These are phyloP conservation scores for Cotesia congregata DNA, from an alignment of 2,888 invertebrate genomes.

Conservation along the genomic window DNA sequence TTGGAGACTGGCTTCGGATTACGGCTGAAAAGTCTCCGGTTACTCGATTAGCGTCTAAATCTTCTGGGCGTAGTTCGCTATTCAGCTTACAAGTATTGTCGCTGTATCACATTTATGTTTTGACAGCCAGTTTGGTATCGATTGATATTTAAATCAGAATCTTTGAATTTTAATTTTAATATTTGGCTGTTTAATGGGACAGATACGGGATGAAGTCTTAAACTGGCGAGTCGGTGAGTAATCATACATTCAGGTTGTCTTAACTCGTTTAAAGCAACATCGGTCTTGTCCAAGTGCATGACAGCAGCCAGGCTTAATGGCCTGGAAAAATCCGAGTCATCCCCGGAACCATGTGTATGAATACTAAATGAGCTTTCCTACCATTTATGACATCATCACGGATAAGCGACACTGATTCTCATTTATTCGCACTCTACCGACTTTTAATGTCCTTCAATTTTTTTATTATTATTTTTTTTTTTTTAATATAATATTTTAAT, in stretches of 20 bases:
- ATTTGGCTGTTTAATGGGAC: not conserved
- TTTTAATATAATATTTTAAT: not conserved
- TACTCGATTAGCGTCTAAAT: conserved; percentile 65
- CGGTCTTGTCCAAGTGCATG: conserved; percentile 54
- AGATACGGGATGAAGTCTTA: no score
- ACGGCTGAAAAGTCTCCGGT: conserved; percentile 60
- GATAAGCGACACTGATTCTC: conserved; percentile 25
- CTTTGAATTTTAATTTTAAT: conserved; percentile 21
- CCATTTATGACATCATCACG: conserved; percentile 58
- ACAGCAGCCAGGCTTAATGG: conserved; percentile 63
- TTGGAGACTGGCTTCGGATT: conserved; percentile 47
- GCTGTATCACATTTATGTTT: conserved; percentile 53
- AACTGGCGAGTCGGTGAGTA: conserved; percentile 19
- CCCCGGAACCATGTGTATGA: conserved; percentile 60
- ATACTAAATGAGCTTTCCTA: conserved; percentile 66
- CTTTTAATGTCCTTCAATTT: not conserved
- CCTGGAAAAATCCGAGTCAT: conserved; percentile 69
- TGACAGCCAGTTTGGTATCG: conserved; percentile 61
- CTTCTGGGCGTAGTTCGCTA: conserved; percentile 43
- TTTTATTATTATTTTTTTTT: not conserved
- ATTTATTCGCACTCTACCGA: not conserved
- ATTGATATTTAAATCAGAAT: not conserved
- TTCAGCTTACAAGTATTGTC: not conserved
- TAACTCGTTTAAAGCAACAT: conserved; percentile 62
- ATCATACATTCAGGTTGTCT: conserved; percentile 63